These are phyloP conservation scores for Odontesthes bonariensis DNA, from an alignment of 2,113 vertebrate species.

Conservation along the genomic window DNA sequence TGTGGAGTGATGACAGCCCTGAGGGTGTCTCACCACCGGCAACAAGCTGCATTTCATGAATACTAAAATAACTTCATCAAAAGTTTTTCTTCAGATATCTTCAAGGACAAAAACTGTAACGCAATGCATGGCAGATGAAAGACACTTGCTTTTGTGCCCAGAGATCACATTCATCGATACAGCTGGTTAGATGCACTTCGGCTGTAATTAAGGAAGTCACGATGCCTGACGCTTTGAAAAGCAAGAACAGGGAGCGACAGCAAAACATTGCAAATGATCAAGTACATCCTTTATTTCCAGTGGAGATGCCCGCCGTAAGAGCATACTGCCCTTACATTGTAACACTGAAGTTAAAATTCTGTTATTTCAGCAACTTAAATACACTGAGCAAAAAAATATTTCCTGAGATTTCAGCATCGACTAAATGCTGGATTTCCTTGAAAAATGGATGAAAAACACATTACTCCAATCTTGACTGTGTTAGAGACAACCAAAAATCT, in stretches of 20 bases:
- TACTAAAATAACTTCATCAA: slow-evolving; percentile 67
- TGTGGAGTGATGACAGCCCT: slow-evolving; percentile 69
- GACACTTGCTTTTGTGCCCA: slow-evolving; percentile 6
- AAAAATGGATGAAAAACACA: too few species aligned
- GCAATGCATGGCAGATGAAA: slow-evolving; percentile 37
- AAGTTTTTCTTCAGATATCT: slow-evolving; percentile 58
- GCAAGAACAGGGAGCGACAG: neutral
- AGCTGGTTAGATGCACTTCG: neutral
- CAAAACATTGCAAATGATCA: neutral
- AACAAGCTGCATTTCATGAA: slow-evolving; percentile 75
- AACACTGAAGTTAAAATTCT: neutral
- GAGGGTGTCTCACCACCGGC: slow-evolving; percentile 69
- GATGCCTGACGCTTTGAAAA: neutral
- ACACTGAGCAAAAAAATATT: too few species aligned
- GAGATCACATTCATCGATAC: slow-evolving; percentile 7
- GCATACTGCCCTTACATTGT: neutral
- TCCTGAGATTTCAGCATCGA: neutral
- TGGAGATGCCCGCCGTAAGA: too few species aligned
- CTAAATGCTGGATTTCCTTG: neutral
- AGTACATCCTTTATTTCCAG: neutral
- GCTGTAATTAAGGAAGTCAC: neutral
- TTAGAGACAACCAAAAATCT: too few species aligned
- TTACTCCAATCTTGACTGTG: too few species aligned
- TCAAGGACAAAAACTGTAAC: slow-evolving; percentile 49
- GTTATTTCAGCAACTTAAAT: too few species aligned